Percentiles rank a stretch among this genome's conserved stretches.
Evolutionary conservation across 2,888 invertebrate genomes (phyloP).

Genomic region (Tortricodes alternella): DNA sequence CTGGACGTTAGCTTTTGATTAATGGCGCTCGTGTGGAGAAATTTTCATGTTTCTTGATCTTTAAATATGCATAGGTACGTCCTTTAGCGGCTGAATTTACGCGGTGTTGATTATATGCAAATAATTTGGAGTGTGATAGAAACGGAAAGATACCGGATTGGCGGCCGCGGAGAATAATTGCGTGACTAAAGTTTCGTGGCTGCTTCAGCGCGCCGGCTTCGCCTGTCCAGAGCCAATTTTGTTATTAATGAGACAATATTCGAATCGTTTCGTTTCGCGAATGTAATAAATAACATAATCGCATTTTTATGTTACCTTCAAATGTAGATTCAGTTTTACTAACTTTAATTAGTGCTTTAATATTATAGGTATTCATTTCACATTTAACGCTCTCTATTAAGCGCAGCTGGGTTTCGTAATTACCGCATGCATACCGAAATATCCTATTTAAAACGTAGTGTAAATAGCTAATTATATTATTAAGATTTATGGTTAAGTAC

Average conservation of each 20-base stretch:
- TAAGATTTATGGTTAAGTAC: too few relatives aligned
- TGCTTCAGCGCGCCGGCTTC: conserved; percentile 51
- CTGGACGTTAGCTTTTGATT: conserved; percentile 57
- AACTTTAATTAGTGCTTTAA: too few relatives aligned
- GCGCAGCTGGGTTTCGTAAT: too few relatives aligned
- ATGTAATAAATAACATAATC: conserved; percentile 50
- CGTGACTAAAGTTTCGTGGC: conserved; percentile 62
- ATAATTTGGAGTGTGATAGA: conserved; percentile 54
- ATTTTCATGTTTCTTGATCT: conserved; percentile 44
- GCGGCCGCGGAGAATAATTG: conserved; percentile 55
- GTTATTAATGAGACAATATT: conserved; percentile 69
- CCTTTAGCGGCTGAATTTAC: conserved; percentile 30
- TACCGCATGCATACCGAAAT: too few relatives aligned
- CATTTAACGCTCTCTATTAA: too few relatives aligned
- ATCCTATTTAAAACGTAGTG: too few relatives aligned
- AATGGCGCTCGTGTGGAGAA: conserved; percentile 48
- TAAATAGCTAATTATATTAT: too few relatives aligned
- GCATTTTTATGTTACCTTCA: conserved; percentile 36
- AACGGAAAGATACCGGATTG: conserved; percentile 51
- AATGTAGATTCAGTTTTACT: too few relatives aligned
- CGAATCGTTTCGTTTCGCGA: conserved; percentile 61
- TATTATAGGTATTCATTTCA: too few relatives aligned
- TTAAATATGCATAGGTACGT: conserved; percentile 29
- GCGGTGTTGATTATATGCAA: conserved; percentile 55
- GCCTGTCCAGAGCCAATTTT: conserved; percentile 54